Evolutionary conservation across 2,888 invertebrate genomes (phyloP).

Genomic region (Eurytoma californica): DNA sequence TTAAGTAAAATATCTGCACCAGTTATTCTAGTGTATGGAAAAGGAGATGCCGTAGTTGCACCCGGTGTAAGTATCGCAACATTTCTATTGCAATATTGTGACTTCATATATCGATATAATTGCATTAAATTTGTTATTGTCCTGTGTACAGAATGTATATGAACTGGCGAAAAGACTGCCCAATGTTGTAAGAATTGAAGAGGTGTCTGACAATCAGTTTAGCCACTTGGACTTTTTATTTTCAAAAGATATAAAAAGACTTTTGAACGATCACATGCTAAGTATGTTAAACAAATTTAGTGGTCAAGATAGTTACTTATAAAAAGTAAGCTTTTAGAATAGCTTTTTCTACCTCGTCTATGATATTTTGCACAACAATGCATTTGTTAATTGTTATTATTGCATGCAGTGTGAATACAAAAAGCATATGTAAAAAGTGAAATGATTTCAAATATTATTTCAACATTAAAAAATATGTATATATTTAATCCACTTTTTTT

Average conservation of each 20-base stretch:
- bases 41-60: constrained; percentile 59
- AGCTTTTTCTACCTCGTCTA: too few species aligned
- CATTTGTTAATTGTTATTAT: too few species aligned
- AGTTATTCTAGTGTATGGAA: constrained; percentile 61
- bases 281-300: too few species aligned
- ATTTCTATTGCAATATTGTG: background rate
- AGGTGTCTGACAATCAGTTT: constrained; percentile 77
- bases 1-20: constrained; percentile 60
- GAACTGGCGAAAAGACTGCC: constrained; percentile 55
- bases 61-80: constrained; percentile 36
- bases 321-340: too few species aligned
- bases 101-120: background rate
- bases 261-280: constrained; percentile 75
- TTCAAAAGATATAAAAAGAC: constrained; percentile 77
- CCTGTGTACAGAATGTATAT: constrained; percentile 54
- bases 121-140: background rate
- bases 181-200: constrained; percentile 55
- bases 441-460: too few species aligned
- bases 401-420: too few species aligned
- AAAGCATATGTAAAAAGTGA: too few species aligned
- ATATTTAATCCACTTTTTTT: too few species aligned
- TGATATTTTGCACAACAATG: too few species aligned
- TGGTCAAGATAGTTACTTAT: too few species aligned
- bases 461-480: too few species aligned
- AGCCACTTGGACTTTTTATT: constrained; percentile 83